These are phyloP conservation scores for Rhodophaea formosa DNA, from an alignment of 2,888 invertebrate genomes.

Conservation along the genomic window DNA sequence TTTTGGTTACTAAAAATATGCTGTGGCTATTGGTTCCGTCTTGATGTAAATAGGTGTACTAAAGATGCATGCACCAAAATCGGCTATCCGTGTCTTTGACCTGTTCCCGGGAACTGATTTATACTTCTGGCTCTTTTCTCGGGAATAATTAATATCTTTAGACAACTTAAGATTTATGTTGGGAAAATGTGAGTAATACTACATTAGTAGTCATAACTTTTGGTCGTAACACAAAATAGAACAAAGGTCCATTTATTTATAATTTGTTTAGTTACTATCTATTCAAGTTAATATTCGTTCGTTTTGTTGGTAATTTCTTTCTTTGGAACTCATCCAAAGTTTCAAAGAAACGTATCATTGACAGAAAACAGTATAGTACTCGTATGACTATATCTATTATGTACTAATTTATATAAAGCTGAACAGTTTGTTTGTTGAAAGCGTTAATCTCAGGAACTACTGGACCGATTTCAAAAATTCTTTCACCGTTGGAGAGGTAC, in stretches of 20 bases:
- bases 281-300: not conserved
- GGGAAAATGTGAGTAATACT: not conserved
- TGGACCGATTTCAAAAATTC: too few species aligned
- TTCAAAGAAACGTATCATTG: too few species aligned
- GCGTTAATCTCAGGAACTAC: too few species aligned
- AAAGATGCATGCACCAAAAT: slow-evolving; percentile 4
- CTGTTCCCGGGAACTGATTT: not conserved
- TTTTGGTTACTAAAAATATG: not conserved
- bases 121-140: not conserved
- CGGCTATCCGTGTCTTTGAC: slow-evolving; percentile 8
- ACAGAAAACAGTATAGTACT: too few species aligned
- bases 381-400: too few species aligned
- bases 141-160: not conserved
- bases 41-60: slow-evolving; percentile 4
- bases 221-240: not conserved
- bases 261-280: not conserved
- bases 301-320: too few species aligned
- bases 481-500: too few species aligned
- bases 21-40: not conserved
- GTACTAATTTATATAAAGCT: too few species aligned
- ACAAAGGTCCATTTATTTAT: not conserved
- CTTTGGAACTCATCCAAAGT: too few species aligned
- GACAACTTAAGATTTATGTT: not conserved
- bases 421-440: too few species aligned
- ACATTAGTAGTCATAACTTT: not conserved